Base-by-base conservation (phyloP, 2,888 invertebrate genomes). In the Clitarchus hookeri region DNA sequence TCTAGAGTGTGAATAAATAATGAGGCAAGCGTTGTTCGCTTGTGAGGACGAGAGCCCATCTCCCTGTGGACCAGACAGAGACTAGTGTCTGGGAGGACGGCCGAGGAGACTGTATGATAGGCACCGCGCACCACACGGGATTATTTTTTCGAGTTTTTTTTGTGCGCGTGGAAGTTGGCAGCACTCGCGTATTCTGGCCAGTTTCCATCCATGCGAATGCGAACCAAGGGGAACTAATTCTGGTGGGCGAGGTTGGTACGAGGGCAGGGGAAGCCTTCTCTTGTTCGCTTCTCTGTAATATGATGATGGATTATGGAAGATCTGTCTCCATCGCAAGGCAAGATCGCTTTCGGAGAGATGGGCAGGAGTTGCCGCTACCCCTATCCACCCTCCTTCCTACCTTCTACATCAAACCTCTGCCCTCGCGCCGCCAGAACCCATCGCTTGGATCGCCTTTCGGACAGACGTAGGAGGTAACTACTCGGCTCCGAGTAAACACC, bases 231-330 rank as follows among this genome's bases (percentile, higher is more conserved):
- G 65, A 16, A 23, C n/a, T 65, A 65, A 65, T 65, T 65, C 65
- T 23, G 65, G 65, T 19, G 65, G 65, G n/a, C 23, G 65, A 19
- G n/a, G 65, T 19, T 8, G 19, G 65, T 19, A 19, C 16, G 65
- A 8, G 65, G 65, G 16, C 48, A 48, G 48, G 48, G 48, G 65
- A 65, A n/a, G 8, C n/a, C 65, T 19, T 65, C 16, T 16, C 65
- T 8, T 65, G 65, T n/a, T n/a, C 65, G 16, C 65, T 11, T 65
- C 65, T 6, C 23, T 48, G 48, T 65, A 65, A 65, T 65, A 65
- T 65, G 65, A 65, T 65, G 65, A 65, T 65, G 65, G 65, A 65
- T 65, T 65, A n/a, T n/a, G n/a, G 65, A 23, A n/a, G 65, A 65
- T 65, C 65, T 65, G 65, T 65, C 65, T 65, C 65, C 65, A 65